Conservation (phyloP, 2,888 invertebrate species). For the Octodonta nipae region DNA sequence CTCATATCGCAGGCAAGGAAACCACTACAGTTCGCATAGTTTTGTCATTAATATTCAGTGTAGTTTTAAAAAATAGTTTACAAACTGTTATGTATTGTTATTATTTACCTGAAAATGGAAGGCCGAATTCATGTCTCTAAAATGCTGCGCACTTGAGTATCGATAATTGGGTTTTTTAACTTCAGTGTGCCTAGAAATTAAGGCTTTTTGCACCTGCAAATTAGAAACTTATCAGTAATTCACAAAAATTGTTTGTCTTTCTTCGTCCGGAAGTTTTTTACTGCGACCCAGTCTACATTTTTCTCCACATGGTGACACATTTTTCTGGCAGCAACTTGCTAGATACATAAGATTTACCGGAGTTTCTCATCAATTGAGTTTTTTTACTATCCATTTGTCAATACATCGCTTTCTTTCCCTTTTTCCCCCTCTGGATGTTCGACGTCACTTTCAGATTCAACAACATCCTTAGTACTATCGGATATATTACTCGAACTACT, state of each 20-base stretch:
- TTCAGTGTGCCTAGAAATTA: conserved; percentile 4
- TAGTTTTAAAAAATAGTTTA: conserved; percentile 10
- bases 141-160: conserved; percentile 5
- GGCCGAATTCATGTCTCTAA: conserved; percentile 6
- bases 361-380: no score
- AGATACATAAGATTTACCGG: conserved; percentile 4
- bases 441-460: no score
- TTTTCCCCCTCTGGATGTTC: no score
- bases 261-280: no score
- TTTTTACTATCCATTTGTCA: no score
- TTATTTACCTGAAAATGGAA: conserved; percentile 8
- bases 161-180: conserved; percentile 4
- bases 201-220: conserved; percentile 6
- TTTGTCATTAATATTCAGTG: conserved; percentile 7
- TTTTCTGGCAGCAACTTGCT: no score
- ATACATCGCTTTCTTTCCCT: conserved; percentile 3
- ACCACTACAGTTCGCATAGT: conserved; percentile 7
- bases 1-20: conserved; percentile 6
- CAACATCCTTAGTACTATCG: no score
- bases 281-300: conserved; percentile 5
- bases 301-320: conserved; percentile 5
- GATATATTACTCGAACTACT: no score
- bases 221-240: conserved; percentile 5
- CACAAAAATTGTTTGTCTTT: no score
- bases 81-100: conserved; percentile 10